Conservation (phyloP, 1,140 invertebrate genomes). For the Scylla paramamosain region DNA sequence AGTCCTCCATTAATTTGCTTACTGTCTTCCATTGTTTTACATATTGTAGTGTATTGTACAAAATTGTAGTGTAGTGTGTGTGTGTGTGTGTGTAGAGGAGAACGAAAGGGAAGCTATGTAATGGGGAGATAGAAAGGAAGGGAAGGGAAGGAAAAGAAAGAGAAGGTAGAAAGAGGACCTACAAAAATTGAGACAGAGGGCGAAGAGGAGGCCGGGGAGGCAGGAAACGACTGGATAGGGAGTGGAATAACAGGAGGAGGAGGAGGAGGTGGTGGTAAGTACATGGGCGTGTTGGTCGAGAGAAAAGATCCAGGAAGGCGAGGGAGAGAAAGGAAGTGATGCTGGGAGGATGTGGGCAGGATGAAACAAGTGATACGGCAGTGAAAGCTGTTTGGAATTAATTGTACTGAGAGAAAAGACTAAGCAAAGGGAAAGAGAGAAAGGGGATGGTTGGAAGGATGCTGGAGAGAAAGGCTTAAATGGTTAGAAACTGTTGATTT, state of each 20-base stretch:
- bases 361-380: too few relatives aligned
- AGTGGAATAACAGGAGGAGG: neutral
- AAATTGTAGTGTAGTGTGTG: too few relatives aligned
- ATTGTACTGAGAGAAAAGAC: neutral
- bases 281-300: neutral
- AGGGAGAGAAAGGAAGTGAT: neutral
- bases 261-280: neutral
- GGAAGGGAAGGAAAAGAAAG: neutral
- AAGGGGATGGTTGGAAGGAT: neutral
- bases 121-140: neutral
- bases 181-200: neutral
- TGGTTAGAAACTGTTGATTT: neutral
- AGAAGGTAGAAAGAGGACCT: neutral
- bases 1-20: too few relatives aligned
- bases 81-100: neutral
- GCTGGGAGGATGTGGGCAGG: neutral
- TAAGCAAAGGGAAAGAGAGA: neutral
- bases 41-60: too few relatives aligned
- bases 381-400: too few relatives aligned
- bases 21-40: too few relatives aligned
- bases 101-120: neutral
- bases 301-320: neutral
- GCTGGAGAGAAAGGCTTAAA: neutral
- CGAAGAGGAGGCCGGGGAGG: neutral
- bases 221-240: neutral